phyloP scores from a whole-genome alignment of 2,113 vertebrate species.

The Phrynocephalus versicolor region DNA sequence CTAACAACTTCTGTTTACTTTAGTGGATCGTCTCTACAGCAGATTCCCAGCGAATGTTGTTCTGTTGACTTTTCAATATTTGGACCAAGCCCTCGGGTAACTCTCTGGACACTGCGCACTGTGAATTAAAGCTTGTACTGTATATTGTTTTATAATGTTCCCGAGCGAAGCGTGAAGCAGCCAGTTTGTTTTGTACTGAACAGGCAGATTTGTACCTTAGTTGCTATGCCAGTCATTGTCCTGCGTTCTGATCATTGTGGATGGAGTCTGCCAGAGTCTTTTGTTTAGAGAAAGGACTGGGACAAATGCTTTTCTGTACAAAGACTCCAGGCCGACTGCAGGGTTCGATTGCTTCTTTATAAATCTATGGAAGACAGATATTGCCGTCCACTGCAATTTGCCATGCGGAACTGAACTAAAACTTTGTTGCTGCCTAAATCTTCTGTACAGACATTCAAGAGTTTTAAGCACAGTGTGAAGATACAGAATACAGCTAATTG shows the following conservation, averaged over 20 bases:
- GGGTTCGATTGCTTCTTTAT: not conserved
- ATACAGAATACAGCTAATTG: too few relatives aligned
- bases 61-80: not conserved
- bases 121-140: not conserved
- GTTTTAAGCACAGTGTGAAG: too few relatives aligned
- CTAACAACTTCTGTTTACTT: not conserved
- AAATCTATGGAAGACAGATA: not conserved
- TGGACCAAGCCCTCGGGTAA: too few relatives aligned
- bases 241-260: not conserved
- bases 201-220: not conserved
- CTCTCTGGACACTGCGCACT: not conserved
- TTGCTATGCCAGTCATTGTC: not conserved
- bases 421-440: too few relatives aligned
- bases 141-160: not conserved
- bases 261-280: constrained; percentile 1
- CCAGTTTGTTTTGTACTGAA: not conserved
- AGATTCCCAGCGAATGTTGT: too few relatives aligned
- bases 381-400: too few relatives aligned
- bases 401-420: too few relatives aligned
- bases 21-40: not conserved
- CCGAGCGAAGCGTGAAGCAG: not conserved
- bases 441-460: too few relatives aligned
- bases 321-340: not conserved
- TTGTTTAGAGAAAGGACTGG: not conserved
- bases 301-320: not conserved